These are phyloP conservation scores for Agrotis exclamationis DNA, from an alignment of 2,888 invertebrate species.

Conservation along the genomic window DNA sequence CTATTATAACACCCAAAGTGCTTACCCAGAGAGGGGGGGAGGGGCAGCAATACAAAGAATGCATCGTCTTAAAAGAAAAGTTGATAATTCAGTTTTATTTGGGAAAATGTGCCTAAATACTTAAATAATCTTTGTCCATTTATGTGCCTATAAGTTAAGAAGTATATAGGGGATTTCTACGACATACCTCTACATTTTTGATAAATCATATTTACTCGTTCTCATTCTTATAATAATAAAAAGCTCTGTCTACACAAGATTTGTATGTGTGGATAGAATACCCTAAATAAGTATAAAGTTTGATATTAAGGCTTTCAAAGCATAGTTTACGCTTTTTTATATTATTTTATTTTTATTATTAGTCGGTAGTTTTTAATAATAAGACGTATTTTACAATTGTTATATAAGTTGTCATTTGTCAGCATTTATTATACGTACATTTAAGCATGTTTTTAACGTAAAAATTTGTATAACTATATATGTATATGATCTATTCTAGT, in stretches of 20 bases:
- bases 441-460: slow-evolving; percentile 18
- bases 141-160: slow-evolving; percentile 23
- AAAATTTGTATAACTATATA: slow-evolving; percentile 4
- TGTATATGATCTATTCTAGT: no score
- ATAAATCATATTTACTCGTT: slow-evolving; percentile 20
- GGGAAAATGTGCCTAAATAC: slow-evolving; percentile 18
- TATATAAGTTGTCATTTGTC: slow-evolving; percentile 26
- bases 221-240: slow-evolving; percentile 7
- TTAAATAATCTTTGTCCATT: neutral
- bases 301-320: slow-evolving; percentile 17
- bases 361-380: neutral
- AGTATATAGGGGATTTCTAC: slow-evolving; percentile 19
- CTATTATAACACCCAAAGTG: no score
- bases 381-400: slow-evolving; percentile 33
- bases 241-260: neutral
- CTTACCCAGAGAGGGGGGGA: no score
- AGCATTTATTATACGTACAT: slow-evolving; percentile 24
- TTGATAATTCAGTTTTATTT: neutral
- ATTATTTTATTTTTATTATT: slow-evolving; percentile 18
- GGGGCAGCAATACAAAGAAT: no score
- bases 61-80: no score
- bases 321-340: slow-evolving; percentile 24
- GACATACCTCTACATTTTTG: slow-evolving; percentile 14
- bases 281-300: neutral
- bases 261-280: neutral